Base-by-base conservation (phyloP, 2,888 invertebrate species). In the Drosophila quinaria region DNA sequence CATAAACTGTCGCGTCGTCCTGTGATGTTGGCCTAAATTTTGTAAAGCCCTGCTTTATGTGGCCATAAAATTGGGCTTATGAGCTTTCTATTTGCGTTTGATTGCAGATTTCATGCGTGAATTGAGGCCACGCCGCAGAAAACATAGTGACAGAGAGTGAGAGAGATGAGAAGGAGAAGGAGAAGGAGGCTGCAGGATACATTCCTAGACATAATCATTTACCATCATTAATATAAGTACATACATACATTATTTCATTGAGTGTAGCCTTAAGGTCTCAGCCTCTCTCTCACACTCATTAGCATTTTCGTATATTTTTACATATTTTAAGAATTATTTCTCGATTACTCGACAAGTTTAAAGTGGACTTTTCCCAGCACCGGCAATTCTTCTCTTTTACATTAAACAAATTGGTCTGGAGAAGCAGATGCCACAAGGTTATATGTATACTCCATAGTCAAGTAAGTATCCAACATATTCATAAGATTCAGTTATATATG, bases 1-100 rank as follows among this genome's bases (percentile, higher is more conserved):
- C 49, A 61, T 54, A 47, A 62, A 69, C 62, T 33, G 75, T 44
- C 58, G 31, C 37, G 33, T 44, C 64, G 56, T 65, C 68, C 60
- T 70, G 58, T 52, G 41, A 56, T 4, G 46, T 62, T 73, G 69
- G 58, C 78, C 65, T 39, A 51, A 63, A 78, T 78, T 66, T 49
- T 50, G 50, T 50, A 78, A 77, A 49, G 78, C 77, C 70, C 62
- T 66, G 56, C 52, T 69, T 73, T 78, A 78, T 73, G 31, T 46
- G 55, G n/a, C 70, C 74, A 74, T 77, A 63, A 78, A 78, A 68
- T 56, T 37, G 64, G 77, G 88, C 83, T 81, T 85, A 85, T 59
- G 67, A 80, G 82, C 83, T 87, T 81, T 81, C 66, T 65, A 81
- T 87, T 81, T 80, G 72, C 82, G 73, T 83, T 85, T 85, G 70